Evolutionary conservation across 2,797 vertebrate genomes (phyloP).

Genomic region (Mus minutoides): DNA sequence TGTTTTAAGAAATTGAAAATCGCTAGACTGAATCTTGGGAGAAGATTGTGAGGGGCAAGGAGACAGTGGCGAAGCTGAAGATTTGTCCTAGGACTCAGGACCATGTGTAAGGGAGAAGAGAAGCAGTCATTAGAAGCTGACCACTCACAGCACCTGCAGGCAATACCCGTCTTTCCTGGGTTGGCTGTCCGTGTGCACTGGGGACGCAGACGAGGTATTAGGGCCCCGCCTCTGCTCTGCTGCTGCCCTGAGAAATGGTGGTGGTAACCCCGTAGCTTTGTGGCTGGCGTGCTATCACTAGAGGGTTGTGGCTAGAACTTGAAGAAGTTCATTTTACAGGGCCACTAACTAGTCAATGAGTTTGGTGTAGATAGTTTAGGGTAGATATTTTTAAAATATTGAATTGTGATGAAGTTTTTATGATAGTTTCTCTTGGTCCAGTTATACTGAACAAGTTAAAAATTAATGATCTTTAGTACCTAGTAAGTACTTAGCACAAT

Average conservation of each 20-base stretch:
- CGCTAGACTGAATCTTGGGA: neutral
- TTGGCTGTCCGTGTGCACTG: neutral
- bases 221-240: neutral
- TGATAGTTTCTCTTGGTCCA: constrained; percentile 18
- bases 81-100: neutral
- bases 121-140: neutral
- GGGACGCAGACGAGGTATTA: neutral
- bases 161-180: neutral
- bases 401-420: neutral
- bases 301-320: neutral
- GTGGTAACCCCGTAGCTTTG: neutral
- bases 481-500: neutral
- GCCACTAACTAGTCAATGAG: neutral
- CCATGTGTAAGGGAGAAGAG: neutral
- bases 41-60: neutral
- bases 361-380: too few species aligned
- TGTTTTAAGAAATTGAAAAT: neutral
- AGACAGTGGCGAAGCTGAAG: neutral
- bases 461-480: neutral
- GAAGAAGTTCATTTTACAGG: neutral
- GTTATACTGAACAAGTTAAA: constrained; percentile 24
- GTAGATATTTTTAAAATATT: neutral
- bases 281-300: neutral
- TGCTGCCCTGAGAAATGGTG: neutral
- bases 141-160: neutral